phyloP scores from a whole-genome alignment of 23 tunicate species.

The Styela plicata region DNA sequence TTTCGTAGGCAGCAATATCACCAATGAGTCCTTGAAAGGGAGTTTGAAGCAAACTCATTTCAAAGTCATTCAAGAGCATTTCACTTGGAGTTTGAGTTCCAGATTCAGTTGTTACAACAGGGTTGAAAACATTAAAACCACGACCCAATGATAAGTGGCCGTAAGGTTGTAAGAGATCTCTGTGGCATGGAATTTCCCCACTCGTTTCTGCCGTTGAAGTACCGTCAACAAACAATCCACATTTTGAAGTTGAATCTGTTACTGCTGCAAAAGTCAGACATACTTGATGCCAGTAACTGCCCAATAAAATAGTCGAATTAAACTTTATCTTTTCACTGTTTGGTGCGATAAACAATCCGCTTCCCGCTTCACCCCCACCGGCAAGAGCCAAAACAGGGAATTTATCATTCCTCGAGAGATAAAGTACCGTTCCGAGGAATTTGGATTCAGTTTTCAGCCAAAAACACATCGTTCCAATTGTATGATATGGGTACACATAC shows the following conservation, averaged over 20 bases:
- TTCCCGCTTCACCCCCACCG: not conserved
- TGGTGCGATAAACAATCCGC: conserved; percentile 19
- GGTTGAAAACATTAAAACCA: not conserved
- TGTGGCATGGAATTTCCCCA: not conserved
- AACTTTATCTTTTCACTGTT: conserved; percentile 13
- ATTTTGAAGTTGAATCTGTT: not conserved
- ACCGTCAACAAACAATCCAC: conserved; percentile 17
- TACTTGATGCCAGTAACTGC: conserved; percentile 21
- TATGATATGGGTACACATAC: not conserved
- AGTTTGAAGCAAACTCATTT: not conserved
- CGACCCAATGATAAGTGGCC: conserved; percentile 19
- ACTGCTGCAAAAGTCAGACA: conserved; percentile 2
- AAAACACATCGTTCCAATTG: conserved; percentile 2
- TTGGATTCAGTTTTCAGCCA: conserved; percentile 8
- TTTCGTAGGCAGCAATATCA: not conserved
- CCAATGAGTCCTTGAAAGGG: conserved; percentile 10
- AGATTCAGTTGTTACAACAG: not conserved
- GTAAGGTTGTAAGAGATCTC: not conserved
- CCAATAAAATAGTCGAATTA: not conserved
- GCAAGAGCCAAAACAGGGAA: conserved; percentile 9
- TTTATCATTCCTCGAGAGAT: not conserved
- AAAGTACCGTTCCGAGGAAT: conserved; percentile 8
- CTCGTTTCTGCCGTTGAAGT: conserved; percentile 1
- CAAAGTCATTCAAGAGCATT: not conserved
- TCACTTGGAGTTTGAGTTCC: not conserved